Evolutionary conservation across 2,888 invertebrate species (phyloP), one percentile per base, ranked within the genome.

Genomic region (Diarsia dahlii): DNA sequence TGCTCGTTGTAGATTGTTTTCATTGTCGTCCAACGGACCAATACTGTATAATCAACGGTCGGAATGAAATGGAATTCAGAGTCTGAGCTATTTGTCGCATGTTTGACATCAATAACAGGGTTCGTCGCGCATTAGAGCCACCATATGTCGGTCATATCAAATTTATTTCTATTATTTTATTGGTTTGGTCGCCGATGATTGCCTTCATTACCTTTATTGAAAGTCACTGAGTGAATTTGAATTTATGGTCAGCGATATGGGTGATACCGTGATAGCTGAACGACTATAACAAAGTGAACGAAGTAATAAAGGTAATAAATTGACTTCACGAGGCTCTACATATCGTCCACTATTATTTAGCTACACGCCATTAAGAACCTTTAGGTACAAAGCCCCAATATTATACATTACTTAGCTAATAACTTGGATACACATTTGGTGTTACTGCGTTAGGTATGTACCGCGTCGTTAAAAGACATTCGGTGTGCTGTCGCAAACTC

Each of bases 71-170:
- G 92, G 93, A 95, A 91, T 94, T 92, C 92, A 88, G 89, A 86
- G 92, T 89, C 93, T 92, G 93, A 95, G 94, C 94, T 95, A 95
- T 95, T 95, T 95, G 95, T 96, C 96, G 96, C 96, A 96, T 96
- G 96, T 95, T 96, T 95, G 96, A 95, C 96, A 94, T 95, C 96
- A 96, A 96, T 96, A 96, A 96, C 96, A 94, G 96, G 96, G 96
- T 95, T 94, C 93, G 93, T 91, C 92, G 93, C 93, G 94, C 95
- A 95, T 95, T 95, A 95, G 91, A 92, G 93, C 94, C 93, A 91
- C 96, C 96, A 96, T 96, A 96, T 96, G 96, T 96, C 95, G 96
- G 95, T 96, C 95, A 96, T 96, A 96, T 96, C 96, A 95, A 96
- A 95, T 96, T 96, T 96, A 96, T 96, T 96, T 96, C 96, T 95